Evolutionary conservation across 1,140 invertebrate species (phyloP).

Genomic region (Reticulitermes speratus): DNA sequence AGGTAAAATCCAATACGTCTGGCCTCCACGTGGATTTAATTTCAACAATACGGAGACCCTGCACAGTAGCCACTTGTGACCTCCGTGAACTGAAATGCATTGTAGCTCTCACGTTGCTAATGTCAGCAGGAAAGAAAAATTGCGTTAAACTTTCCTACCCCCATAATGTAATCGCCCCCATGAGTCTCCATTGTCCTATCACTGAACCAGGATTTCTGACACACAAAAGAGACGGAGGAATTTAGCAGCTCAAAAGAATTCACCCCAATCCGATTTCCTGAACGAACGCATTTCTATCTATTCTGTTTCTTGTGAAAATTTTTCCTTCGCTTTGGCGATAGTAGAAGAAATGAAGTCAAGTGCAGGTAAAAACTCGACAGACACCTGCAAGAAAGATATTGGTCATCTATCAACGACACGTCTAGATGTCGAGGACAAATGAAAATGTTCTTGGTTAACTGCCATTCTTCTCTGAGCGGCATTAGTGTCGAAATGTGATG

Average conservation of each 20-base stretch:
- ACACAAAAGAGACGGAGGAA: neutral
- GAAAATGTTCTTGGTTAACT: neutral
- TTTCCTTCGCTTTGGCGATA: neutral
- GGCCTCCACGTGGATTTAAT: neutral
- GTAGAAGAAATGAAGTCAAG: neutral
- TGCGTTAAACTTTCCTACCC: neutral
- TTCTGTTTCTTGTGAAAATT: neutral
- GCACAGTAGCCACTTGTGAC: neutral
- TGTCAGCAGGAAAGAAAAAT: neutral
- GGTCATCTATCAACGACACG: neutral
- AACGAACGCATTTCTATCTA: neutral
- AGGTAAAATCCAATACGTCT: neutral
- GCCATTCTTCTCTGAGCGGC: too few species aligned
- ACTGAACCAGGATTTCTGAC: neutral
- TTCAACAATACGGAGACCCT: neutral
- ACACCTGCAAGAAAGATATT: slow-evolving; percentile 14
- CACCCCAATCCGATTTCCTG: neutral
- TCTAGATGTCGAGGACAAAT: neutral
- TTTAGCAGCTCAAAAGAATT: slow-evolving; percentile 3
- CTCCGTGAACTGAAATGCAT: neutral
- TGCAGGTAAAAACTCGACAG: slow-evolving; percentile 14
- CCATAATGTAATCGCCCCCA: neutral
- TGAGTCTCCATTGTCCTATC: neutral
- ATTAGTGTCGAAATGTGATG: too few species aligned
- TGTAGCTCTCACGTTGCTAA: neutral